These are phyloP conservation scores for Labeo calbasu DNA, from an alignment of 2,797 vertebrate species.

Conservation along the genomic window DNA sequence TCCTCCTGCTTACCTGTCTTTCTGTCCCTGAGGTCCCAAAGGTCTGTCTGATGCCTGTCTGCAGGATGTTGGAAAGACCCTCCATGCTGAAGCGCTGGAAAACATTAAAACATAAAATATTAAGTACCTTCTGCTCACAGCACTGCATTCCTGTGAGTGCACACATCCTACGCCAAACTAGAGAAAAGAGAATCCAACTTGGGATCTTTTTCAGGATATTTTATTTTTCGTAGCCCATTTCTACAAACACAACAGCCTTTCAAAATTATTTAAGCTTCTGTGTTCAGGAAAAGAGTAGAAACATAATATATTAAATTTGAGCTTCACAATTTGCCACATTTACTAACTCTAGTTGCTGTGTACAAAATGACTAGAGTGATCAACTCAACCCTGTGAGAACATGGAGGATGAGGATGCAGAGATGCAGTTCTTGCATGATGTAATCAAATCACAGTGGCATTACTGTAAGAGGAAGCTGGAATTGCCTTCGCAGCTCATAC, in stretches of 20 bases:
- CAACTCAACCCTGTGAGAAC: background rate
- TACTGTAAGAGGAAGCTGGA: constrained; percentile 43
- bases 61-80: constrained; percentile 96
- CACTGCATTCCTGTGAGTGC: background rate
- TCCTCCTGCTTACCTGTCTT: constrained; percentile 83
- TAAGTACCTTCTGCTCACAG: constrained; percentile 6
- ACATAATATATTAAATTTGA: background rate
- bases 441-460: constrained; percentile 37
- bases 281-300: background rate
- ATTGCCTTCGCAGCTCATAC: constrained; percentile 37
- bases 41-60: constrained; percentile 94
- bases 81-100: constrained; percentile 98
- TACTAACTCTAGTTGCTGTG: background rate
- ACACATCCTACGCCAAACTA: background rate
- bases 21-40: constrained; percentile 90
- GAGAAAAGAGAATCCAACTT: background rate
- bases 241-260: too few relatives aligned
- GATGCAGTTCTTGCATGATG: constrained; percentile 14
- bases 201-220: background rate
- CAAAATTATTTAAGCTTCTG: background rate
- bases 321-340: background rate
- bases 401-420: background rate
- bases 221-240: too few relatives aligned
- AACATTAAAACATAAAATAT: constrained; percentile 38
- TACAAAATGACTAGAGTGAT: background rate